Conservation (phyloP, 2,797 vertebrate genomes). For the Mormyrus hasselquistii region DNA sequence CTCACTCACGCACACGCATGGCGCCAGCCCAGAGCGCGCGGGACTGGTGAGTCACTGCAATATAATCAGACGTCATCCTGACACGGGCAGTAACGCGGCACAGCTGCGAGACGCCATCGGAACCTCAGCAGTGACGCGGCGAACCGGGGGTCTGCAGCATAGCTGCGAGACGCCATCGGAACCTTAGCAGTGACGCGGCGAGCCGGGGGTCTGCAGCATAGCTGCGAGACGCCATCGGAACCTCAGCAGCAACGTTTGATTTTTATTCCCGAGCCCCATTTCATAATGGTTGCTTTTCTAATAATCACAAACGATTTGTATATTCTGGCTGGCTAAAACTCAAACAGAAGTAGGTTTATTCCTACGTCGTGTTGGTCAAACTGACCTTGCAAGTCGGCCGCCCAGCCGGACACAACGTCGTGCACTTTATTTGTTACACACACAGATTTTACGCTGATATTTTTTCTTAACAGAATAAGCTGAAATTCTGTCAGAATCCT, state of each 20-base stretch:
- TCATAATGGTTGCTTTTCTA: background rate
- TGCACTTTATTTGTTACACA: background rate
- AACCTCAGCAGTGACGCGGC: conserved; percentile 47
- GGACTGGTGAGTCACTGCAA: conserved; percentile 62
- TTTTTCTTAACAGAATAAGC: background rate
- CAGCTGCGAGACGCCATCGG: conserved; percentile 47
- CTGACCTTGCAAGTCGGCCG: background rate
- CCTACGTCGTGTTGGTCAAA: background rate
- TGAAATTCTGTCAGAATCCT: background rate
- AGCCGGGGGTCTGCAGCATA: conserved; percentile 47
- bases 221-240: conserved; percentile 45
- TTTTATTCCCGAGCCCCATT: conserved; percentile 17
- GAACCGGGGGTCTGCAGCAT: conserved; percentile 47
- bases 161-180: conserved; percentile 47
- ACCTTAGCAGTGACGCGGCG: conserved; percentile 48
- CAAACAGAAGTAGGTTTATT: background rate
- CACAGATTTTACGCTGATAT: background rate
- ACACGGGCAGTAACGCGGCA: conserved; percentile 49
- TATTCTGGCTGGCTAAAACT: conserved; percentile 32
- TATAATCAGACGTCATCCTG: conserved; percentile 59
- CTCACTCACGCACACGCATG: conserved; percentile 49
- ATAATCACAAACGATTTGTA: conserved; percentile 32
- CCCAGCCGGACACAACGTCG: background rate
- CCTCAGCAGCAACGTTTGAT: conserved; percentile 34
- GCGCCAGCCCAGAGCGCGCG: conserved; percentile 52